A percentile compares a stretch with the other conserved stretches of the same genome.
phyloP scores from a whole-genome alignment of 2,113 vertebrate species.

The Suricata suricatta region DNA sequence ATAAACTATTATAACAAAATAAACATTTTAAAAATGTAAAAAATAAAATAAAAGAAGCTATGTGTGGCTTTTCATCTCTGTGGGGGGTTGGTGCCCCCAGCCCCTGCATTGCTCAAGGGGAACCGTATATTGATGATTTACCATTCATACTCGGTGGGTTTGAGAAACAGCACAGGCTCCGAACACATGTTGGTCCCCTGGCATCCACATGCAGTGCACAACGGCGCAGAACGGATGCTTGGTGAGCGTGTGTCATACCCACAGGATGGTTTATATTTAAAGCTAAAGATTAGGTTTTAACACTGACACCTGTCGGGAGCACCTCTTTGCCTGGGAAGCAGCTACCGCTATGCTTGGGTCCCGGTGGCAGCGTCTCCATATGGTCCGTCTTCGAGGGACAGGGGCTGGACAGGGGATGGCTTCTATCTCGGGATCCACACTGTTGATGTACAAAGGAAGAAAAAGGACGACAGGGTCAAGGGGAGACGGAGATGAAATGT shows the following conservation, averaged over 20 bases:
- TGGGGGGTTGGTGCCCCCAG: not conserved
- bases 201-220: conserved; percentile 88
- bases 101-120: not conserved
- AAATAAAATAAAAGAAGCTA: not conserved
- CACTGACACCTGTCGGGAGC: conserved; percentile 83
- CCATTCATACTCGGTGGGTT: conserved; percentile 80
- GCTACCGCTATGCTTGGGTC: accelerated
- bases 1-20: too few relatives aligned
- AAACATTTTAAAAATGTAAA: too few relatives aligned
- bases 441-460: not conserved
- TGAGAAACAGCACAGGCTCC: conserved; percentile 88
- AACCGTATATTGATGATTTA: conserved; percentile 61
- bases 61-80: not conserved
- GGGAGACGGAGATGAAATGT: not conserved
- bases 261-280: conserved; percentile 79
- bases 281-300: conserved; percentile 87
- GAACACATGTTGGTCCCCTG: conserved; percentile 86
- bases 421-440: not conserved
- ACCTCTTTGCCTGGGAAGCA: not conserved
- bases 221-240: conserved; percentile 89
- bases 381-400: not conserved
- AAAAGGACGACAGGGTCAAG: too few relatives aligned
- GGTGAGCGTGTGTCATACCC: conserved; percentile 87
- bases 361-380: accelerated
- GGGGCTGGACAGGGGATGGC: not conserved